Base-by-base conservation (phyloP, 2,113 vertebrate genomes). In the Cyanistes caeruleus region DNA sequence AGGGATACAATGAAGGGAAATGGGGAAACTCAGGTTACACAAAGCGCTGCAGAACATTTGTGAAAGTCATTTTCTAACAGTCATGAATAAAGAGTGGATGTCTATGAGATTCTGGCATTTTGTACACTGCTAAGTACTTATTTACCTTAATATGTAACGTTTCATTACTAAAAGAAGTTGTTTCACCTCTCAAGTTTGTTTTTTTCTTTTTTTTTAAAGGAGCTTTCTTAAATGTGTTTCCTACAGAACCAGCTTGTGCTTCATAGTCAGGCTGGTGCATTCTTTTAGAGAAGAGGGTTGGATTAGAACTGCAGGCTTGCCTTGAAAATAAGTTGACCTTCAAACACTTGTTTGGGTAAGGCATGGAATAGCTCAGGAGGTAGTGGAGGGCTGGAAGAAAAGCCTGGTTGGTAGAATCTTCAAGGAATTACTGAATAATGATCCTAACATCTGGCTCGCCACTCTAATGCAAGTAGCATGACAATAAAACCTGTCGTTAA, bases 1-100 rank as follows among this genome's bases (percentile, higher is more conserved):
- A 90, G 73, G 85, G 75, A 81, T 74, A 90, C 41, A 92, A 67
- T 44, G 80, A 91, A 93, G 80, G 86, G 84, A 93, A 96, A 70
- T 21, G 52, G 90, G 92, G 44, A 81, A 94, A 68, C 76, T 95
- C 80, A 59, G 79, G 85, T 95, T 93, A 76, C 85, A 89, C 79
- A 94, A 95, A 92, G 93, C 52, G 1, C 53, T 81, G 79, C 23
- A 39, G 77, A 96, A 75, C 86, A 65, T 86, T 94, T 96, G 93
- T 80, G 74, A 90, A 96, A 96, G 65, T 94, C 0, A 80, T 89
- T 93, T 96, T 73, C 94, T 76, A 83, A 49, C 8, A 5, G 41
- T 39, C 51, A 17, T 31, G 63, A 90, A 55, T 59, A 65, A 94
- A 91, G 85, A 65, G 35, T 63, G 5, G n/a, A 84, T 27, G 37